These are phyloP conservation scores for Salticus scenicus DNA, from an alignment of 2,888 invertebrate species.

Conservation along the genomic window DNA sequence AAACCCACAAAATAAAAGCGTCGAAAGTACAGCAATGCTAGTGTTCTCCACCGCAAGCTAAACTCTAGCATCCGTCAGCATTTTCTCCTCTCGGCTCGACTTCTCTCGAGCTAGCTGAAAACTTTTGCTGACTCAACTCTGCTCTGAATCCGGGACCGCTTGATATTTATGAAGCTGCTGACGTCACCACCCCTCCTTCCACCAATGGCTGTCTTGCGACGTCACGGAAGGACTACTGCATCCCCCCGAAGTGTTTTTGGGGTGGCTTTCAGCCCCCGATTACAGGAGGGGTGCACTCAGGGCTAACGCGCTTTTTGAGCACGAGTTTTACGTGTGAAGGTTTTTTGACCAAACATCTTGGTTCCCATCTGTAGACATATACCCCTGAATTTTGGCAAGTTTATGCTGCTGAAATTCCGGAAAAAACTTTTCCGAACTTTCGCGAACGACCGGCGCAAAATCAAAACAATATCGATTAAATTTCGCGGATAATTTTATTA, in stretches of 20 bases:
- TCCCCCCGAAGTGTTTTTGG: conserved; percentile 17
- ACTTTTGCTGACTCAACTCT: conserved; percentile 69
- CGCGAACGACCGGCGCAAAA: too few relatives aligned
- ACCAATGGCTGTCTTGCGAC: conserved; percentile 37
- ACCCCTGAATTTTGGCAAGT: neutral
- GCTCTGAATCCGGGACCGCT: conserved; percentile 60
- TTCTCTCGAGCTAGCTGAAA: conserved; percentile 34
- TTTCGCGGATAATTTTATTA: too few relatives aligned
- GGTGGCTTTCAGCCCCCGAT: conserved; percentile 23
- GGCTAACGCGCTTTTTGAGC: conserved; percentile 58
- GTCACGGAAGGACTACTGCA: conserved; percentile 29
- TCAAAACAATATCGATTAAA: too few relatives aligned
- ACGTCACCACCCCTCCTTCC: conserved; percentile 54
- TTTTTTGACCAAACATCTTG: conserved; percentile 26
- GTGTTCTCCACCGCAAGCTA: conserved; percentile 48
- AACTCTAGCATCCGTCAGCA: conserved; percentile 49
- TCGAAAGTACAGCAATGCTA: conserved; percentile 27
- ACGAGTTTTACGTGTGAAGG: conserved; percentile 19
- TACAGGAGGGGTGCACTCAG: conserved; percentile 32
- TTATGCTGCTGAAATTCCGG: too few relatives aligned
- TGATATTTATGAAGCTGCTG: conserved; percentile 69
- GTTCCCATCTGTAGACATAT: neutral
- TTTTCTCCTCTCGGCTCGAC: conserved; percentile 31
- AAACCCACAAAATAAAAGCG: conserved; percentile 58
- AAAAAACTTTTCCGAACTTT: too few relatives aligned